These are phyloP conservation scores for Myotis davidii DNA, from an alignment of 2,113 vertebrate species.

Conservation along the genomic window DNA sequence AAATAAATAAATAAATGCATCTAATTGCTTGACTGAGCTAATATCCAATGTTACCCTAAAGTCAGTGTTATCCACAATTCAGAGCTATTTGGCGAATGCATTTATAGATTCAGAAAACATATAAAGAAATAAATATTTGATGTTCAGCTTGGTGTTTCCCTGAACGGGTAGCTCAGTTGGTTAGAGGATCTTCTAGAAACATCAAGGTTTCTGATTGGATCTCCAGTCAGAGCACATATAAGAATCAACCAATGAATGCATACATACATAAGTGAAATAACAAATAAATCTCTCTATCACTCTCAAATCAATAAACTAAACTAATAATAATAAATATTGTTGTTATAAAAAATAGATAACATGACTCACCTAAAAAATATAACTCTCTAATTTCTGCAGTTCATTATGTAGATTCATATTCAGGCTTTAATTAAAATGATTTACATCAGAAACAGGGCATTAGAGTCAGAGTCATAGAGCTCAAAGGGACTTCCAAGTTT, in stretches of 20 bases:
- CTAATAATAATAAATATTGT: background rate
- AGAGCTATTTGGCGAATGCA: background rate
- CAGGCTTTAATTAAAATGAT: background rate
- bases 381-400: background rate
- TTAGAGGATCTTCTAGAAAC: background rate
- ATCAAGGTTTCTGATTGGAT: no score
- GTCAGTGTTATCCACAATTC: background rate
- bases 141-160: background rate
- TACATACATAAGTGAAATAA: no score
- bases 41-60: background rate
- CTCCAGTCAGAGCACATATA: background rate
- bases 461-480: background rate
- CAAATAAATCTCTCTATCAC: no score
- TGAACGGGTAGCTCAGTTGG: background rate
- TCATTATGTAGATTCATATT: background rate
- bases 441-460: slow-evolving; percentile 5
- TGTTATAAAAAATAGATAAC: background rate
- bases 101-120: slow-evolving; percentile 5
- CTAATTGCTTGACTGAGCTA: background rate
- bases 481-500: slow-evolving; percentile 19
- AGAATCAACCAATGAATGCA: background rate
- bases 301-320: background rate
- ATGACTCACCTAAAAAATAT: background rate
- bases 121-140: background rate
- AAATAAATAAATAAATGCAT: background rate